A percentile compares a stretch with the other conserved stretches of the same genome.
Conservation (phyloP, 2,797 vertebrate genomes). For the Lates japonicus region DNA sequence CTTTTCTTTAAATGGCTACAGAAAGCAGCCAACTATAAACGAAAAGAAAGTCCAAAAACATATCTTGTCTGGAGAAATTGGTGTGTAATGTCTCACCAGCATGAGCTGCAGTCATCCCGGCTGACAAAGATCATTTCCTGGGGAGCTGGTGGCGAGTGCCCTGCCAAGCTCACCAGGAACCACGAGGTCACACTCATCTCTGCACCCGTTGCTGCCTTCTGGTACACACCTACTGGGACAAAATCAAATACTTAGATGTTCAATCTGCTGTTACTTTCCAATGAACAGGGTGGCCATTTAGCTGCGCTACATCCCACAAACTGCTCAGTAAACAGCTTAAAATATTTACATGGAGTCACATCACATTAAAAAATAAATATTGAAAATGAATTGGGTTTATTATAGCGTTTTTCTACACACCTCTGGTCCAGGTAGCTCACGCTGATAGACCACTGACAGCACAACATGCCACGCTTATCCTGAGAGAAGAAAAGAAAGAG, state of each 20-base stretch:
- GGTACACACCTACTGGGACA: conserved; percentile 68
- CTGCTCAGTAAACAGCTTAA: background rate
- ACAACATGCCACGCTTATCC: conserved; percentile 76
- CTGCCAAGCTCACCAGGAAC: conserved; percentile 99
- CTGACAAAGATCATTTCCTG: conserved; percentile 99
- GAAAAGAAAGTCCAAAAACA: background rate
- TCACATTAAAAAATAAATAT: background rate
- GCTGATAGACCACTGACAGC: conserved; percentile 58
- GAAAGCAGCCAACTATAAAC: background rate
- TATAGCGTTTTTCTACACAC: conserved; percentile 55
- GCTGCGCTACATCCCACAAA: background rate
- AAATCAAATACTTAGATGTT: background rate
- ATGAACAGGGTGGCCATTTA: background rate
- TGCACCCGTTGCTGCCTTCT: conserved; percentile 72
- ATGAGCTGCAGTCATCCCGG: conserved; percentile 98
- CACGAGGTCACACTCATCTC: conserved; percentile 97
- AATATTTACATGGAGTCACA: background rate
- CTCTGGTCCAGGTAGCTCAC: conserved; percentile 75
- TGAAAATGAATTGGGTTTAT: background rate
- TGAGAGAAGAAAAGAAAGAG: conserved; percentile 33
- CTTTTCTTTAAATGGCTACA: background rate
- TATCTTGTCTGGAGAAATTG: background rate
- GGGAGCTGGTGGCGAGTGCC: conserved; percentile 96
- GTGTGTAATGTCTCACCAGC: conserved; percentile 88
- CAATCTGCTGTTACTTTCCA: background rate